These are phyloP conservation scores for Scolopax mira DNA, from an alignment of 2,113 vertebrate genomes.

Conservation along the genomic window DNA sequence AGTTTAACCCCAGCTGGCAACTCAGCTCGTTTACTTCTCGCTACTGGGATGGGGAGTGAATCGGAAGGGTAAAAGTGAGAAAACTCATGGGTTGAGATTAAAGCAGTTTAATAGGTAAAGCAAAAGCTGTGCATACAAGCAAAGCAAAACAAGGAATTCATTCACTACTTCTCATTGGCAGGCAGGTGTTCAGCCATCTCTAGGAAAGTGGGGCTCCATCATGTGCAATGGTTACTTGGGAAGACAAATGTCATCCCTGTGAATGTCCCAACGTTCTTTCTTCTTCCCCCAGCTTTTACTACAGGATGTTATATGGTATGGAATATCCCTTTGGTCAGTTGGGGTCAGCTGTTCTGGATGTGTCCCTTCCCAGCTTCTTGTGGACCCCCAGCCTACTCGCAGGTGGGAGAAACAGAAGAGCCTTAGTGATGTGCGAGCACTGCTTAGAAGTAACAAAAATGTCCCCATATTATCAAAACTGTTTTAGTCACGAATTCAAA, in stretches of 20 bases:
- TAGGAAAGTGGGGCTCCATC: background rate
- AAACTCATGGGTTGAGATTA: background rate
- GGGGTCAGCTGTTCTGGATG: background rate
- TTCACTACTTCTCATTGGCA: accelerated
- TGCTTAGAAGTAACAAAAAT: background rate
- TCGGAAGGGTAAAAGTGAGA: background rate
- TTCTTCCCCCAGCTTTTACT: background rate
- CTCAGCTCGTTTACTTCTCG: background rate
- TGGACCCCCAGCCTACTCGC: background rate
- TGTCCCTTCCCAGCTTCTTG: background rate
- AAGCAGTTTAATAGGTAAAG: background rate
- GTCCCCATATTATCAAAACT: background rate
- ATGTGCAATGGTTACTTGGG: background rate
- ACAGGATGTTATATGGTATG: background rate
- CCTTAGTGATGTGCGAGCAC: background rate
- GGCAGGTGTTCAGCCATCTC: background rate
- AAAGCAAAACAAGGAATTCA: background rate
- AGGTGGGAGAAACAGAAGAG: background rate
- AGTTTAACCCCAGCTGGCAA: background rate
- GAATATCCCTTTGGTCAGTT: accelerated
- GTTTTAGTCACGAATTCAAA: background rate
- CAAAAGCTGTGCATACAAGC: accelerated
- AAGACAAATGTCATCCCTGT: background rate
- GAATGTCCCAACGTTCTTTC: background rate
- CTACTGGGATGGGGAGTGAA: background rate